phyloP scores from a whole-genome alignment of 1,140 invertebrate genomes.

The Tenebrio molitor region DNA sequence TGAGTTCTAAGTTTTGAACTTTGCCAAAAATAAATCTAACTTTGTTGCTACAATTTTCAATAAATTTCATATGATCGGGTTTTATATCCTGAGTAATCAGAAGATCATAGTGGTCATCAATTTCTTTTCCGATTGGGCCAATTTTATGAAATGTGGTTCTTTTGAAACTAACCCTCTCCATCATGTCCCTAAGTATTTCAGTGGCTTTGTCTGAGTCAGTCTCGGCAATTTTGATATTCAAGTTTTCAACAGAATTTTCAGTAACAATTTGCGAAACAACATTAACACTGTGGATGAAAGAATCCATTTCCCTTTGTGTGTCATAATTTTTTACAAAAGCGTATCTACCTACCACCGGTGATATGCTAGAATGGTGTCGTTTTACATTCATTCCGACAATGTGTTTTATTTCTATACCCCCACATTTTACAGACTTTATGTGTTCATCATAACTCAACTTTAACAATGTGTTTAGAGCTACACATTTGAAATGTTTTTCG shows the following conservation, averaged over 20 bases:
- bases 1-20: conserved; percentile 73
- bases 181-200: neutral
- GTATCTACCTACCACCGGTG: conserved; percentile 87
- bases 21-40: conserved; percentile 85
- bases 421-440: conserved; percentile 82
- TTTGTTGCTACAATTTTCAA: too few relatives aligned
- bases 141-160: neutral
- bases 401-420: conserved; percentile 90
- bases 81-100: too few relatives aligned
- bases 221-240: conserved; percentile 85
- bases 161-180: neutral
- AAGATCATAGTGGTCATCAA: neutral
- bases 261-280: conserved; percentile 78
- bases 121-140: neutral
- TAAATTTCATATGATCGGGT: too few relatives aligned
- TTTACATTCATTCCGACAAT: conserved; percentile 92
- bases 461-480: neutral
- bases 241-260: conserved; percentile 81
- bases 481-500: conserved; percentile 3
- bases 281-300: conserved; percentile 74
- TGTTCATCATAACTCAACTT: conserved; percentile 44
- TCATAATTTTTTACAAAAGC: conserved; percentile 85
- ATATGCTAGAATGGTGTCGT: conserved; percentile 79
- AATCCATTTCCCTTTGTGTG: conserved; percentile 72
- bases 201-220: conserved; percentile 62